phyloP scores from a whole-genome alignment of 1,140 invertebrate genomes.

The Sminthurides bifidus region DNA sequence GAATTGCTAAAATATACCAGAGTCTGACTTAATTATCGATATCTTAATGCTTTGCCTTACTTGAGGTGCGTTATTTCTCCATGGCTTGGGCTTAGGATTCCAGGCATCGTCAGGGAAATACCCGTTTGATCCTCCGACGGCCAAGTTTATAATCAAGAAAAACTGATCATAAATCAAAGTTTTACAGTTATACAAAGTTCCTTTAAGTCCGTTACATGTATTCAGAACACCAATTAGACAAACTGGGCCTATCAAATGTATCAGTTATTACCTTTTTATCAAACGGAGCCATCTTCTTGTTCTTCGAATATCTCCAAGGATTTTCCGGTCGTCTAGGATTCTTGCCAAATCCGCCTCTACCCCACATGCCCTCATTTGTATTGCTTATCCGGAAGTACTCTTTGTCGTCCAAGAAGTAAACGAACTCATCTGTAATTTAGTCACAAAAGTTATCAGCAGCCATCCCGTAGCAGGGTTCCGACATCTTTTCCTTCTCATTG shows the following conservation, averaged over 20 bases:
- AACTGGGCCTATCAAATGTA: neutral
- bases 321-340: conserved; percentile 33
- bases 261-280: conserved; percentile 49
- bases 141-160: conserved; percentile 12
- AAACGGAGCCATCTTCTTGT: conserved; percentile 50
- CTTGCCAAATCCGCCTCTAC: conserved; percentile 27
- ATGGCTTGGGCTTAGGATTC: conserved; percentile 47
- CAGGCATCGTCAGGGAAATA: conserved; percentile 50
- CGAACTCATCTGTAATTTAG: conserved; percentile 33
- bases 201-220: neutral
- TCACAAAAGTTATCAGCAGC: neutral
- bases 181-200: neutral
- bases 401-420: conserved; percentile 31
- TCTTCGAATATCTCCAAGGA: conserved; percentile 33
- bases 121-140: conserved; percentile 32
- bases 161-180: conserved; percentile 4
- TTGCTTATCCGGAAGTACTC: conserved; percentile 31
- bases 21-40: too few relatives aligned
- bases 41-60: conserved; percentile 34
- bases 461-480: too few relatives aligned
- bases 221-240: too few relatives aligned
- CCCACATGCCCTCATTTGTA: conserved; percentile 29
- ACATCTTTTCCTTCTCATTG: too few relatives aligned
- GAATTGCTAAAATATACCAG: neutral
- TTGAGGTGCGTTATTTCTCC: conserved; percentile 46